Conservation (phyloP, 2,113 vertebrate genomes). For the Rhagologus leucostigma region DNA sequence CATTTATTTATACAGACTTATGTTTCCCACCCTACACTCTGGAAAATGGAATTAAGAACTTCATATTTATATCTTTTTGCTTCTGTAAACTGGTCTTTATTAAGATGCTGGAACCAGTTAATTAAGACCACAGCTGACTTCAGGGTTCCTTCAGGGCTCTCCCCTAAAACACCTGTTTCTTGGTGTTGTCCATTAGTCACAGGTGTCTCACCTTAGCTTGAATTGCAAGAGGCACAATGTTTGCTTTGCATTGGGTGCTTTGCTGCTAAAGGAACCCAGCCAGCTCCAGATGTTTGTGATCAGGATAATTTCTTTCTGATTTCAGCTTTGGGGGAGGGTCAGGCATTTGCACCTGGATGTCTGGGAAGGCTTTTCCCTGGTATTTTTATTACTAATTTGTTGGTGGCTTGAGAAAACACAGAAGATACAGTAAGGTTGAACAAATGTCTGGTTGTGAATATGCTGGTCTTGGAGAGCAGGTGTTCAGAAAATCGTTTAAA, state of each 20-base stretch:
- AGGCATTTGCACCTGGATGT: neutral
- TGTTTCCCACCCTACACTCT: fast-evolving
- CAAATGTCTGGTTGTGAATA: neutral
- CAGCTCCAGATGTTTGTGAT: neutral
- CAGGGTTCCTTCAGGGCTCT: neutral
- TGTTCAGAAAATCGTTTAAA: neutral
- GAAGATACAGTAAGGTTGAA: neutral
- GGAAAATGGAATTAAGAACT: neutral
- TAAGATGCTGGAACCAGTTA: neutral
- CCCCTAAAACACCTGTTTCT: neutral
- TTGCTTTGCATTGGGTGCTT: neutral
- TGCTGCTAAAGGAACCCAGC: neutral
- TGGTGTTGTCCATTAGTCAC: neutral
- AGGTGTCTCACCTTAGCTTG: neutral
- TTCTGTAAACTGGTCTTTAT: neutral
- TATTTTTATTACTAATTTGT: neutral
- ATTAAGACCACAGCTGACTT: neutral
- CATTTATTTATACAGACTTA: neutral
- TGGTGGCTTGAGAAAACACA: neutral
- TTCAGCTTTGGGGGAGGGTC: neutral
- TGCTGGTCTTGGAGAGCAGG: neutral
- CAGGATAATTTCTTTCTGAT: neutral
- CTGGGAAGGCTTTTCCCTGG: neutral
- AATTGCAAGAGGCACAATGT: neutral
- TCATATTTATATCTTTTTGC: neutral